Base-by-base conservation (phyloP, 2,797 vertebrate species). In the Xerus rutilus region DNA sequence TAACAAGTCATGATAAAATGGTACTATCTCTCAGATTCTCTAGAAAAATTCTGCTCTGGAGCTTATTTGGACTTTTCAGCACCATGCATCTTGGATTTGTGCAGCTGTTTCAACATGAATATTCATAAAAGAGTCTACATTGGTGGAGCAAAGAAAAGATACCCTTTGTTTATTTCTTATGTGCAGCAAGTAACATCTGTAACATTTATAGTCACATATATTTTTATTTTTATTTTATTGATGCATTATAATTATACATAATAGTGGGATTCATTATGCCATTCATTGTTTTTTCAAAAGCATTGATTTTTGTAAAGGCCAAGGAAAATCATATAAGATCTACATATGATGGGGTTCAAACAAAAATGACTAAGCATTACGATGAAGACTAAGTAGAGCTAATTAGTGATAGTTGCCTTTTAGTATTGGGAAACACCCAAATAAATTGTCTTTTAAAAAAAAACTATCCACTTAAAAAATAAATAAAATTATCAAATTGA, bases 281-380 rank as follows among this genome's bases (percentile, higher is more conserved):
- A 25, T 62, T 62, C 21, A 23, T 62, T 62, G 59, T 62, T 62
- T 11, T 62, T 62, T 62, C 59, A 62, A 62, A 25, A 65, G 18
- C 17, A 90, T 72, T 97, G 86, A 94, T 94, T 92, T 92, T 86
- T 84, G 73, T 30, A 95, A 96, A 90, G 82, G 89, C 57, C 78
- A 96, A 59, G 18, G n/a, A 72, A 91, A 84, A 92, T 93, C 43
- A 96, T 96, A 90, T 88, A 91, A 95, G 96, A 85, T 93, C 21
- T 69, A 39, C 84, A 54, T 73, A 92, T 39, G 54, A 12, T n/a
- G 74, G 18, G 13, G 64, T 92, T 92, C 69, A 94, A 69, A 76
- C 52, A 92, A 92, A 94, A 67, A 87, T 54, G 74, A 83, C 82
- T 89, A 94, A 78, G 47, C 57, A 88, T 72, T 77, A 64, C 7